phyloP scores from a whole-genome alignment of 2,113 vertebrate genomes.

The Phycodurus eques region DNA sequence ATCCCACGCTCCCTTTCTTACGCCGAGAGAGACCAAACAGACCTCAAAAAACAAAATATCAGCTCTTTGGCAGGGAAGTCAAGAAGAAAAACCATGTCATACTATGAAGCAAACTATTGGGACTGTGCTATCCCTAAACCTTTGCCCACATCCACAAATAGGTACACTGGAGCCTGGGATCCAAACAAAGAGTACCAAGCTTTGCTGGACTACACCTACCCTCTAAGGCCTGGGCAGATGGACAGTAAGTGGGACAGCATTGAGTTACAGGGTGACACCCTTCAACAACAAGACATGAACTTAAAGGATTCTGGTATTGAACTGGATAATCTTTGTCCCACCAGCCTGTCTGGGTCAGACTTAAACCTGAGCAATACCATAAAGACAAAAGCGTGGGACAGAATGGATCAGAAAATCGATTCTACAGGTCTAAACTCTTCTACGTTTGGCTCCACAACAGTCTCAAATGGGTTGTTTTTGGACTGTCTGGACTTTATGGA shows the following conservation, averaged over 20 bases:
- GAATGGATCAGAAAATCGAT: constrained; percentile 22
- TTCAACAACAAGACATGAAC: constrained; percentile 49
- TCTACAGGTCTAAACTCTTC: constrained; percentile 38
- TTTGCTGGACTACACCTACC: constrained; percentile 91
- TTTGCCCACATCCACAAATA: constrained; percentile 76
- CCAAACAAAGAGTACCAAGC: constrained; percentile 85
- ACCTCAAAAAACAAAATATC: background rate
- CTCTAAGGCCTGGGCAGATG: constrained; percentile 75
- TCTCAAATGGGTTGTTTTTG: constrained; percentile 38
- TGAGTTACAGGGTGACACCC: constrained; percentile 16
- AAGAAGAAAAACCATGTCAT: constrained; percentile 45
- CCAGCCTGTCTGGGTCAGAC: constrained; percentile 51
- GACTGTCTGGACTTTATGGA: constrained; percentile 25
- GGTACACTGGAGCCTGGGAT: constrained; percentile 80
- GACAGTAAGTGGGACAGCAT: constrained; percentile 36
- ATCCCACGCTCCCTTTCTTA: constrained; percentile 12
- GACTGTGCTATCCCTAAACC: constrained; percentile 81
- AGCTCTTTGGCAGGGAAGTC: constrained; percentile 9
- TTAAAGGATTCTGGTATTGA: constrained; percentile 86
- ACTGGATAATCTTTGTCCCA: constrained; percentile 77
- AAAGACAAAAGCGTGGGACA: constrained; percentile 7
- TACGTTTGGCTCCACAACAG: constrained; percentile 24
- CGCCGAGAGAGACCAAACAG: constrained; percentile 19
- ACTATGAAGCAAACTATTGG: constrained; percentile 83
- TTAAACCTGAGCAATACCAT: constrained; percentile 7